Conservation (phyloP, 2,888 invertebrate genomes). For the Dilophus febrilis region DNA sequence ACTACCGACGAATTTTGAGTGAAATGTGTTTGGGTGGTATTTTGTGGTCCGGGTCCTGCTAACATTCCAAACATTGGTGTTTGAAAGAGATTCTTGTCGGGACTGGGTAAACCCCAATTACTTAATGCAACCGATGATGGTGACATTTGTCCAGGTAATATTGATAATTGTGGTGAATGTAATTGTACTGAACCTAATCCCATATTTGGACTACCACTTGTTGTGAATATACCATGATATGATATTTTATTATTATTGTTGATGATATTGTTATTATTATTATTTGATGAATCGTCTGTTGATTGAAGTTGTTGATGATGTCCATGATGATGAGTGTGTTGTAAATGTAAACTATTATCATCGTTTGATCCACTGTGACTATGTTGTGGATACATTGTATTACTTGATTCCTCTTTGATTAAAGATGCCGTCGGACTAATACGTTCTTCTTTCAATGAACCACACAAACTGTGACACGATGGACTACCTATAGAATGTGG, state of each 20-base stretch:
- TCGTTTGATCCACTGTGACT: constrained; percentile 14
- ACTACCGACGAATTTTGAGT: constrained; percentile 28
- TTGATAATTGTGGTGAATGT: constrained; percentile 27
- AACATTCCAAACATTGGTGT: constrained; percentile 46
- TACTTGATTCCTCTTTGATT: constrained; percentile 57
- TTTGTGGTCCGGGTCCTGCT: constrained; percentile 39
- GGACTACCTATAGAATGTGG: constrained; percentile 32
- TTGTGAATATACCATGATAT: constrained; percentile 57
- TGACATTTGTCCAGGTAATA: constrained; percentile 32
- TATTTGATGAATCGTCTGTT: too few species aligned
- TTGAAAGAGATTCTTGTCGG: constrained; percentile 45
- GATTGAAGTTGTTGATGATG: constrained; percentile 30
- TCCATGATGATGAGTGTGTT: constrained; percentile 24
- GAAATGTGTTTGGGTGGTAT: constrained; percentile 36
- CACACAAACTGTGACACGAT: constrained; percentile 31
- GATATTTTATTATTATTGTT: constrained; percentile 36
- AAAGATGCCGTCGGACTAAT: constrained; percentile 42
- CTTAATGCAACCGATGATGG: constrained; percentile 39
- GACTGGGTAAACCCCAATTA: constrained; percentile 56
- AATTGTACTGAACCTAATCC: constrained; percentile 16
- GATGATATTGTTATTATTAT: constrained; percentile 26
- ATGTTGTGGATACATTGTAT: constrained; percentile 35
- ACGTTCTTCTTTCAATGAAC: constrained; percentile 45
- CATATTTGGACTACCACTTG: constrained; percentile 37
- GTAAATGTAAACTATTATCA: constrained; percentile 17